These are phyloP conservation scores for Xyrauchen texanus DNA, from an alignment of 2,113 vertebrate species.

Conservation along the genomic window DNA sequence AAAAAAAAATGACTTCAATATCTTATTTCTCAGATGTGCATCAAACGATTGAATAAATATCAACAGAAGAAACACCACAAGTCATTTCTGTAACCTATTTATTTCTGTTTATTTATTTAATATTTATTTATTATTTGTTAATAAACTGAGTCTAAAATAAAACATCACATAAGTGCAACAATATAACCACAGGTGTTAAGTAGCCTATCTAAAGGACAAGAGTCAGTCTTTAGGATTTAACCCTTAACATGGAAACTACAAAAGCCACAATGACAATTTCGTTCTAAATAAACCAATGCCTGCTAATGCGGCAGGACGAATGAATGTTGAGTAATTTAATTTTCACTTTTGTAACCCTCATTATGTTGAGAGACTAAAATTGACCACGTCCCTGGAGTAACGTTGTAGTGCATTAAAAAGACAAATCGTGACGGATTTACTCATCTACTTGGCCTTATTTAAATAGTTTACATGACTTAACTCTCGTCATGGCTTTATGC, in stretches of 20 bases:
- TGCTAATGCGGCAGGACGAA: slow-evolving; percentile 65
- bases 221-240: slow-evolving; percentile 31
- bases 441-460: slow-evolving; percentile 65
- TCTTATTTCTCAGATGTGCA: slow-evolving; percentile 76
- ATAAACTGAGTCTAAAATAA: background rate
- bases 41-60: slow-evolving; percentile 21
- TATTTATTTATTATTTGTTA: slow-evolving; percentile 14
- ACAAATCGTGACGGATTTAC: slow-evolving; percentile 75
- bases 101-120: background rate
- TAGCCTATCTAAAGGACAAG: background rate
- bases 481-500: slow-evolving; percentile 85
- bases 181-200: background rate
- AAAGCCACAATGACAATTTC: slow-evolving; percentile 24
- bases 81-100: background rate
- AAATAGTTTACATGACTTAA: slow-evolving; percentile 93
- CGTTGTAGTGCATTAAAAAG: slow-evolving; percentile 71
- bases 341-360: slow-evolving; percentile 85
- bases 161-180: background rate
- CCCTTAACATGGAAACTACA: slow-evolving; percentile 33
- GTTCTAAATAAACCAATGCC: slow-evolving; percentile 12
- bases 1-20: slow-evolving; percentile 77
- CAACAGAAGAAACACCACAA: background rate
- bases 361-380: slow-evolving; percentile 90
- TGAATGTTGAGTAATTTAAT: slow-evolving; percentile 85
- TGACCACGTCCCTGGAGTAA: slow-evolving; percentile 89